Percentiles rank a stretch among this genome's conserved stretches.
Evolutionary conservation across 1,140 invertebrate species (phyloP).

Genomic region (Psilanteris sp.): DNA sequence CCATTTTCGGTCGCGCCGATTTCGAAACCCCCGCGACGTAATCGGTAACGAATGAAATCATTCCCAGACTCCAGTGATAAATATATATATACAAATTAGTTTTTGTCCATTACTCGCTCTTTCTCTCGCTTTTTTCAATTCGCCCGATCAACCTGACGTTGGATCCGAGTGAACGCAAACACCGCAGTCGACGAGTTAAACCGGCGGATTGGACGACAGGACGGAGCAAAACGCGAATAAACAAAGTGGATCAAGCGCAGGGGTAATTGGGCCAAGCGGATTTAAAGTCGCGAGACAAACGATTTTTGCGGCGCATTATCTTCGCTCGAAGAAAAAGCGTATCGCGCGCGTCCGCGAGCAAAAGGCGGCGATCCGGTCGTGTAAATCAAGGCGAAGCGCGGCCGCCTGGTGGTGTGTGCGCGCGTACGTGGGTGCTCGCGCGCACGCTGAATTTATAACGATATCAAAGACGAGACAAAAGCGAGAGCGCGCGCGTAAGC

Average conservation of each 20-base stretch:
- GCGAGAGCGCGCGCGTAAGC: constrained; percentile 13
- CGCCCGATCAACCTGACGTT: no score
- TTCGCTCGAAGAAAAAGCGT: constrained; percentile 35
- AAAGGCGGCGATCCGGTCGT: constrained; percentile 44
- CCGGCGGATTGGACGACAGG: neutral
- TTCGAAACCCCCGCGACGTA: no score
- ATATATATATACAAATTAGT: no score
- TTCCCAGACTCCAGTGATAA: no score
- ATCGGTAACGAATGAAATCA: no score
- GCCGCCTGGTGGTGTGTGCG: constrained; percentile 13
- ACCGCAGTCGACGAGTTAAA: no score
- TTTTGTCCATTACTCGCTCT: no score
- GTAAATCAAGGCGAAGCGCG: constrained; percentile 44
- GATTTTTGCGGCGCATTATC: constrained; percentile 45
- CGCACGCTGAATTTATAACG: constrained; percentile 43
- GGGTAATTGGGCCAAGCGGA: constrained; percentile 40
- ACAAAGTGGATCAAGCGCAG: constrained; percentile 19
- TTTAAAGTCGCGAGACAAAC: constrained; percentile 13
- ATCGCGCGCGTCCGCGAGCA: constrained; percentile 6
- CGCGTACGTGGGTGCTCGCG: neutral
- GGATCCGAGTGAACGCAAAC: neutral
- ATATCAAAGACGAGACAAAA: constrained; percentile 57
- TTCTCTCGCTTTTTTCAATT: no score
- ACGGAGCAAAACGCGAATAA: neutral
- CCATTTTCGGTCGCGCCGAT: no score